Conservation (phyloP, 2,888 invertebrate genomes). For the Octodonta nipae region DNA sequence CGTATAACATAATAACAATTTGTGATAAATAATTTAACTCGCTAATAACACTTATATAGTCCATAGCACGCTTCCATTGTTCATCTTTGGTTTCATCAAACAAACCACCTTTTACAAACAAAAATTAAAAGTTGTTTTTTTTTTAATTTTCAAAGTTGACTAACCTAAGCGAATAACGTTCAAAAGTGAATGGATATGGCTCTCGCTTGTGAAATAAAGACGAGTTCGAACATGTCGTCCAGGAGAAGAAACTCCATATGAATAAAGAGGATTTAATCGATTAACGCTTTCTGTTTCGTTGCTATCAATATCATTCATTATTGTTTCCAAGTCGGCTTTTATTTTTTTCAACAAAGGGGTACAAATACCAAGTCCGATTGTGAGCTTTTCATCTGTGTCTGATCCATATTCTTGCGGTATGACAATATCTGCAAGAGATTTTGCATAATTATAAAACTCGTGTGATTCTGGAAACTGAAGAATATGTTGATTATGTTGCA, state of each 20-base stretch:
- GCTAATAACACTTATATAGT: too few species aligned
- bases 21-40: too few species aligned
- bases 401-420: constrained; percentile 99
- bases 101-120: too few species aligned
- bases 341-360: constrained; percentile 92
- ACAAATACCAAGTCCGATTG: constrained; percentile 94
- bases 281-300: constrained; percentile 94
- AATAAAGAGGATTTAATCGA: constrained; percentile 90
- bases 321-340: constrained; percentile 82
- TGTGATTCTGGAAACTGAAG: constrained; percentile 85
- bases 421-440: constrained; percentile 94
- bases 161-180: constrained; percentile 91
- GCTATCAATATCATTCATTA: constrained; percentile 81
- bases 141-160: too few species aligned
- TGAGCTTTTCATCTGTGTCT: constrained; percentile 85
- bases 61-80: too few species aligned
- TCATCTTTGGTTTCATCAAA: too few species aligned
- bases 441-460: constrained; percentile 86
- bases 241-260: constrained; percentile 94
- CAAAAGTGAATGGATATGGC: constrained; percentile 94
- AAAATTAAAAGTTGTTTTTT: too few species aligned
- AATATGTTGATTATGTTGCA: constrained; percentile 94
- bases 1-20: too few species aligned
- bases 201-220: constrained; percentile 98
- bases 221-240: constrained; percentile 94